Base-by-base conservation (phyloP, 2,797 vertebrate species). In the Mycteria americana region DNA sequence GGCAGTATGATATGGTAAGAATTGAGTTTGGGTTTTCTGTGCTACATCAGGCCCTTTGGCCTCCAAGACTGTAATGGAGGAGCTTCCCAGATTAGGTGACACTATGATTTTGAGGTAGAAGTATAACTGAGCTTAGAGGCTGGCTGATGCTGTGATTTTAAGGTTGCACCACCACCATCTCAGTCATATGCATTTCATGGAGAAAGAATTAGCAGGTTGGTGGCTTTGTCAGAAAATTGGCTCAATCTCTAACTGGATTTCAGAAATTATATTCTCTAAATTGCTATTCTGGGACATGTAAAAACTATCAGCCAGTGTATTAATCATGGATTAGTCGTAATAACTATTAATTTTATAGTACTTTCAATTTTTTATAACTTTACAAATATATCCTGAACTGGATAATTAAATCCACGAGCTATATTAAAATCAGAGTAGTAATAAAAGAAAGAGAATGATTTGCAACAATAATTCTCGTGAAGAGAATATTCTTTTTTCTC, bases 331-430 rank as follows among this genome's bases (percentile, higher is more conserved):
- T 95, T 93, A 93, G 21, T 69, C 17, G 5, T 81, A 97, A 87
- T 83, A 92, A 88, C 81, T 75, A 88, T 83, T 92, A 94, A 89
- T 94, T 95, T 95, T 93, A 94, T 62, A 83, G 57, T 64, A 39
- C 74, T 85, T 91, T 72, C 64, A 93, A 46, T 53, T 95, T 95
- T 95, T 95, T 75, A 83, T 90, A 92, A 95, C 75, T 94, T 94
- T 92, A 91, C 67, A 95, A 95, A 87, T 93, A 91, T 92, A 91
- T 83, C 41, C 70, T 85, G 76, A 86, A 53, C 35, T 88, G 72
- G 60, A 31, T 94, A 94, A 96, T 93, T 94, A 94, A 93, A 94
- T 96, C 72, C 84, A 94, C 6, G 13, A 89, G 68, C 37, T 94
- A 46, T 92, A 92, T 92, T 93, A 89, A 94, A 89, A 94, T 79